phyloP scores from a whole-genome alignment of 1,140 invertebrate genomes.

The Hesperophylax magnus region DNA sequence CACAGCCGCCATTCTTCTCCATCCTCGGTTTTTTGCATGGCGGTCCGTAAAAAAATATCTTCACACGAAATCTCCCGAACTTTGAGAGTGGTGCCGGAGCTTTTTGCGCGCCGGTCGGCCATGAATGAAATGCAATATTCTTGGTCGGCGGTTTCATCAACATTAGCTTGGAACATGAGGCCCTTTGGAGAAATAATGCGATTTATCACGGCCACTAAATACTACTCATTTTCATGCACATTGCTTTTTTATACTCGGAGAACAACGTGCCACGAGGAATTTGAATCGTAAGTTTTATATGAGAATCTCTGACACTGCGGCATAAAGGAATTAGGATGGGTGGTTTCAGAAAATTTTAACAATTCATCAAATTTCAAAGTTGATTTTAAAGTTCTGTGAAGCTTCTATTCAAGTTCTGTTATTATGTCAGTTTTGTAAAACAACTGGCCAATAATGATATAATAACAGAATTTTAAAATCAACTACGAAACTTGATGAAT shows the following conservation, averaged over 20 bases:
- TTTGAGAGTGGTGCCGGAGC: not conserved
- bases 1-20: not conserved
- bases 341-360: no score
- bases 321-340: no score
- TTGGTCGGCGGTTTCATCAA: slow-evolving; percentile 16
- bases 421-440: no score
- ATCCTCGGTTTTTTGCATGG: slow-evolving; percentile 16
- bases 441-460: no score
- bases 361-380: no score
- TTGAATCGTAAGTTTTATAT: not conserved
- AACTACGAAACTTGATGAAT: no score
- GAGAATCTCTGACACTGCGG: no score
- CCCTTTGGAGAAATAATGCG: not conserved
- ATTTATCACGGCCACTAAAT: not conserved
- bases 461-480: no score
- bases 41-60: slow-evolving; percentile 38
- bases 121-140: slow-evolving; percentile 42
- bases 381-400: no score
- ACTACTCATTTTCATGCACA: not conserved
- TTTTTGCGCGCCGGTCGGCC: slow-evolving; percentile 25
- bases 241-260: not conserved
- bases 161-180: not conserved
- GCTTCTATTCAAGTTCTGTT: no score
- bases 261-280: not conserved
- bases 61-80: slow-evolving; percentile 38